phyloP scores from a whole-genome alignment of 2,113 vertebrate species.

The Ardeotis arabs region DNA sequence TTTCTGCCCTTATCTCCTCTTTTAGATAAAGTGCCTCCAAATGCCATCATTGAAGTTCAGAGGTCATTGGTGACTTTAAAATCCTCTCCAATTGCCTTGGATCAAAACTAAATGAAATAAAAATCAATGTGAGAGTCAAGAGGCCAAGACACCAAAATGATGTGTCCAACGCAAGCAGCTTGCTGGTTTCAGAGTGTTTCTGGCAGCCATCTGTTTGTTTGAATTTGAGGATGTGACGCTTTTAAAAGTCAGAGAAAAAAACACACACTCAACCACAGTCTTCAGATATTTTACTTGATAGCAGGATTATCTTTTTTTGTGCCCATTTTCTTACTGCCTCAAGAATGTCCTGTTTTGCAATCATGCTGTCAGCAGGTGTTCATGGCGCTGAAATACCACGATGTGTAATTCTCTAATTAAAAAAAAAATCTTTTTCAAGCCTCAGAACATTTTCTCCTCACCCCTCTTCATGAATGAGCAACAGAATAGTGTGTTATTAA shows the following conservation, averaged over 20 bases:
- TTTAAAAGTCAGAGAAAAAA: slow-evolving; percentile 30
- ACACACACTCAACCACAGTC: neutral
- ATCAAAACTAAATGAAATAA: slow-evolving; percentile 16
- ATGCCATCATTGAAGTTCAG: slow-evolving; percentile 10
- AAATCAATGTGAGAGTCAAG: neutral
- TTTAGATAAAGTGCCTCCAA: neutral
- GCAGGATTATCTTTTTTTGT: neutral
- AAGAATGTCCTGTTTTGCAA: neutral
- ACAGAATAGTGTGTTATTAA: neutral
- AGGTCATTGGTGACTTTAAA: neutral
- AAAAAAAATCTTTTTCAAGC: neutral
- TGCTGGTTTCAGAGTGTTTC: neutral
- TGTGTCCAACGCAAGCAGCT: neutral
- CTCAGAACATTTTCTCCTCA: neutral
- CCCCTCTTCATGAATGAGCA: neutral
- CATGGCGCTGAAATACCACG: neutral
- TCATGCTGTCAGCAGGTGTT: slow-evolving; percentile 6
- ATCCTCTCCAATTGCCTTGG: neutral
- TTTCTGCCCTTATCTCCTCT: neutral
- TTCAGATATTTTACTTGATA: slow-evolving; percentile 25
- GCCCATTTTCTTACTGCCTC: neutral
- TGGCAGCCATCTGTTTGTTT: slow-evolving; percentile 32
- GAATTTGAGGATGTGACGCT: neutral
- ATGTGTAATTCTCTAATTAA: neutral
- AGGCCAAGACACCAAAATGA: neutral